Percentiles rank a stretch among this genome's conserved stretches.
phyloP scores from a whole-genome alignment of 2,113 vertebrate genomes.

The Isichthys henryi region DNA sequence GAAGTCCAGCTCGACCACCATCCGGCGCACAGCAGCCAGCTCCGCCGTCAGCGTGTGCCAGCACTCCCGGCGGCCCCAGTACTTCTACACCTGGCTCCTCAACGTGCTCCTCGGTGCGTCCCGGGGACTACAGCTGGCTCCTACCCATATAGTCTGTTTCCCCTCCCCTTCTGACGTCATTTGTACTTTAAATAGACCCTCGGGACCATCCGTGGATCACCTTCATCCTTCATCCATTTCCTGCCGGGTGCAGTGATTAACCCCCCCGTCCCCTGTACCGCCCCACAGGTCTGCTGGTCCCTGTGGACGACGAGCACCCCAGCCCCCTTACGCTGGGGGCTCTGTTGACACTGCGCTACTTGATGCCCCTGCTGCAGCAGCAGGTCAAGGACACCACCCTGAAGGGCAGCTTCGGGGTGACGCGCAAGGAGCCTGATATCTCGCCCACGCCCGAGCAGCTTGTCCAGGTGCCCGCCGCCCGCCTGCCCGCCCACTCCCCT shows the following conservation, averaged over 20 bases:
- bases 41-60: conserved; percentile 84
- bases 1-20: conserved; percentile 84
- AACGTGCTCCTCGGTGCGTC: conserved; percentile 80
- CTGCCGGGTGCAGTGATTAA: not conserved
- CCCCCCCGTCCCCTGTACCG: not conserved
- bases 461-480: conserved; percentile 64
- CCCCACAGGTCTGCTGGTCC: conserved; percentile 73
- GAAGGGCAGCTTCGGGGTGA: conserved; percentile 95
- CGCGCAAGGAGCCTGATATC: conserved; percentile 83
- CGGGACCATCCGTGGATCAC: not conserved
- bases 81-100: conserved; percentile 94
- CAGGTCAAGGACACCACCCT: conserved; percentile 87
- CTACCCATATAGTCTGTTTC: not conserved
- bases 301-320: conserved; percentile 76
- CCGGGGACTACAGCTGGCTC: not conserved
- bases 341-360: conserved; percentile 81
- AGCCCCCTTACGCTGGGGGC: conserved; percentile 84
- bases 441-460: conserved; percentile 84
- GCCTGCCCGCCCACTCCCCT: not conserved
- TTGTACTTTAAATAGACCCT: not conserved
- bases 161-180: not conserved
- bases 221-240: not conserved
- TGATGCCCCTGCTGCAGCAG: conserved; percentile 89
- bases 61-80: conserved; percentile 80
- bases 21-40: conserved; percentile 83